These are phyloP conservation scores for Itoplectis maculator DNA, from an alignment of 2,888 invertebrate species.

Conservation along the genomic window DNA sequence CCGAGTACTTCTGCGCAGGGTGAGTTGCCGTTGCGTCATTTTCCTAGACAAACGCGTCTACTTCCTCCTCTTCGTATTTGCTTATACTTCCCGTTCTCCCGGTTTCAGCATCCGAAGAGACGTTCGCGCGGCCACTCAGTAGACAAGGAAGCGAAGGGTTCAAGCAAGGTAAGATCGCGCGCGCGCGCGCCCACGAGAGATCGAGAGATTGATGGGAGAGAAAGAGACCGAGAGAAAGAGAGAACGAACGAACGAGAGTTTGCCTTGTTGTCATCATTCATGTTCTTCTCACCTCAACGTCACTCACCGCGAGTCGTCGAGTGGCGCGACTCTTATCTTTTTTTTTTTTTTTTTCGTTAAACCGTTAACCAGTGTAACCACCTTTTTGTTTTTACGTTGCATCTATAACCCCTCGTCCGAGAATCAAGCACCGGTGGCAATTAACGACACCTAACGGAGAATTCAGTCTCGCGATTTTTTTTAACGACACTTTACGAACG, in stretches of 20 bases:
- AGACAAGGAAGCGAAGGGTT: conserved; percentile 83
- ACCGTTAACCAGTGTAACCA: conserved; percentile 56
- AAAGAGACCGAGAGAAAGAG: conserved; percentile 49
- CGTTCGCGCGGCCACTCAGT: conserved; percentile 84
- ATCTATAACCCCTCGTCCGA: conserved; percentile 42
- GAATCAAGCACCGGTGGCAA: conserved; percentile 20
- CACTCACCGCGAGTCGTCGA: conserved; percentile 36
- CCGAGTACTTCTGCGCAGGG: conserved; percentile 85
- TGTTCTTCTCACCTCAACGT: conserved; percentile 50
- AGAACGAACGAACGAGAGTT: conserved; percentile 31
- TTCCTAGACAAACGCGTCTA: background rate
- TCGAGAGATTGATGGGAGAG: conserved; percentile 42
- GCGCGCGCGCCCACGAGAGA: conserved; percentile 64
- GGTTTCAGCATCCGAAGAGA: conserved; percentile 82
- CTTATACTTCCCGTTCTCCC: conserved; percentile 18
- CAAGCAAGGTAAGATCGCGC: conserved; percentile 82
- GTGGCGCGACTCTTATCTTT: conserved; percentile 26
- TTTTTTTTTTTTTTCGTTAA: conserved; percentile 43
- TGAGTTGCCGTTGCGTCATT: conserved; percentile 71
- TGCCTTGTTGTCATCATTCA: conserved; percentile 49
- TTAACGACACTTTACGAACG: background rate
- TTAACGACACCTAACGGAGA: conserved; percentile 20
- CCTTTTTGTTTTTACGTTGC: conserved; percentile 53
- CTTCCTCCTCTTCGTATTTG: conserved; percentile 29
- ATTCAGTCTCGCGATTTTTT: conserved; percentile 11